These are phyloP conservation scores for Porites evermanni DNA, from an alignment of 92 coral and sea anemone species.

Conservation along the genomic window DNA sequence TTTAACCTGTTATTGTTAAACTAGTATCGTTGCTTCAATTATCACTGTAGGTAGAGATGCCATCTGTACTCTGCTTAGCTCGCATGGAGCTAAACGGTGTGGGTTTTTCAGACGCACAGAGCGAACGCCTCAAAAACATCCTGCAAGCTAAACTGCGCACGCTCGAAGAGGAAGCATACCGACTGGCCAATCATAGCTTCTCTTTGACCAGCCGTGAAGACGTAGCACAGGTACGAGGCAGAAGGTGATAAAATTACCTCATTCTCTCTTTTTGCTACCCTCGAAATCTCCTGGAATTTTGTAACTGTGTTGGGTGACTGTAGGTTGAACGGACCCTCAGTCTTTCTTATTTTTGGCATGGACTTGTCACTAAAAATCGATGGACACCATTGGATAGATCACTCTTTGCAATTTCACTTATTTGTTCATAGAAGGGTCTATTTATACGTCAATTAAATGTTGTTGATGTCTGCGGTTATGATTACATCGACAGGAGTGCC, in stretches of 20 bases:
- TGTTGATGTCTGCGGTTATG: too few species aligned
- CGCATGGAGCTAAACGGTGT: slow-evolving; percentile 98
- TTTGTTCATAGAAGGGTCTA: too few species aligned
- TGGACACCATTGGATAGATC: too few species aligned
- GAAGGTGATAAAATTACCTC: background rate
- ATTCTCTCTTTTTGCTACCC: background rate
- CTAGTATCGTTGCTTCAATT: too few species aligned
- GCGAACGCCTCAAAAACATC: slow-evolving; percentile 89
- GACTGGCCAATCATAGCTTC: slow-evolving; percentile 91
- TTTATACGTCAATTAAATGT: too few species aligned
- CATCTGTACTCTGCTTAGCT: slow-evolving; percentile 84
- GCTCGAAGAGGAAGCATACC: slow-evolving; percentile 91
- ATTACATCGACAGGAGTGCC: too few species aligned
- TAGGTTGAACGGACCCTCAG: too few species aligned
- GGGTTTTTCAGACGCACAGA: slow-evolving; percentile 91
- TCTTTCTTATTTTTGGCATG: too few species aligned
- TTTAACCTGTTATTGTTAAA: background rate
- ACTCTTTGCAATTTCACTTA: too few species aligned
- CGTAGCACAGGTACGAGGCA: slow-evolving; percentile 66
- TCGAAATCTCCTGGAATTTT: background rate
- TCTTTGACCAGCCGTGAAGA: slow-evolving; percentile 89
- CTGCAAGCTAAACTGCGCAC: slow-evolving; percentile 89
- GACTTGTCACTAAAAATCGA: too few species aligned
- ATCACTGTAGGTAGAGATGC: slow-evolving; percentile 84
- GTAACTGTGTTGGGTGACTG: too few species aligned